phyloP scores from a whole-genome alignment of 2,113 vertebrate species.

The Antennarius striatus region DNA sequence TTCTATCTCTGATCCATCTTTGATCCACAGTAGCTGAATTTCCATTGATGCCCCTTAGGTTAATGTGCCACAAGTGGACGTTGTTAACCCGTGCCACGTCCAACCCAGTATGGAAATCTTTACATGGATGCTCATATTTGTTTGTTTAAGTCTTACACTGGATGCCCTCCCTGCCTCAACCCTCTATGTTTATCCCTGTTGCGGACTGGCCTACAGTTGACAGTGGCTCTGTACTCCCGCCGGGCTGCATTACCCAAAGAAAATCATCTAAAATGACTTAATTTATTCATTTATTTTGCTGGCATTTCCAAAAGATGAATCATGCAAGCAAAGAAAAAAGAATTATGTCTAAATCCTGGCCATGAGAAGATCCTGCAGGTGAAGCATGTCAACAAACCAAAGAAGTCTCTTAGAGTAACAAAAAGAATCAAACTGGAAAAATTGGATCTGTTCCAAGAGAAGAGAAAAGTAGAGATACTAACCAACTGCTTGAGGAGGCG shows the following conservation, averaged over 20 bases:
- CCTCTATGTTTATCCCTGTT: no score
- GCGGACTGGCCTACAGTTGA: no score
- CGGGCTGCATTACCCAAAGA: background rate
- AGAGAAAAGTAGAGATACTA: constrained; percentile 17
- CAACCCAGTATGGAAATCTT: no score
- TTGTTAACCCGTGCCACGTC: no score
- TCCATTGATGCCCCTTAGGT: no score
- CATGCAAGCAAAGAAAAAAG: background rate
- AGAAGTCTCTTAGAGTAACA: background rate
- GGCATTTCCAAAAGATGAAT: background rate
- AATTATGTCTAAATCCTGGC: background rate
- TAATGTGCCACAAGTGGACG: no score
- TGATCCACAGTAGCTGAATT: no score
- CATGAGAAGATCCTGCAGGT: background rate
- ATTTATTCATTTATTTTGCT: background rate
- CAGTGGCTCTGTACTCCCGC: no score
- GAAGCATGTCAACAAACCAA: background rate
- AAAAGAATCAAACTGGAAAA: background rate
- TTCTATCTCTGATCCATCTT: no score
- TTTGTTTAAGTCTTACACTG: no score
- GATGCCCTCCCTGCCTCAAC: no score
- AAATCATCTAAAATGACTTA: background rate
- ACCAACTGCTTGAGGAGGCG: constrained; percentile 11
- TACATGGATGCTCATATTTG: no score
- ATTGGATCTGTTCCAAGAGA: background rate